Evolutionary conservation across 2,888 invertebrate genomes (phyloP), one percentile per base, ranked within the genome.

Genomic region (Acleris emargana): DNA sequence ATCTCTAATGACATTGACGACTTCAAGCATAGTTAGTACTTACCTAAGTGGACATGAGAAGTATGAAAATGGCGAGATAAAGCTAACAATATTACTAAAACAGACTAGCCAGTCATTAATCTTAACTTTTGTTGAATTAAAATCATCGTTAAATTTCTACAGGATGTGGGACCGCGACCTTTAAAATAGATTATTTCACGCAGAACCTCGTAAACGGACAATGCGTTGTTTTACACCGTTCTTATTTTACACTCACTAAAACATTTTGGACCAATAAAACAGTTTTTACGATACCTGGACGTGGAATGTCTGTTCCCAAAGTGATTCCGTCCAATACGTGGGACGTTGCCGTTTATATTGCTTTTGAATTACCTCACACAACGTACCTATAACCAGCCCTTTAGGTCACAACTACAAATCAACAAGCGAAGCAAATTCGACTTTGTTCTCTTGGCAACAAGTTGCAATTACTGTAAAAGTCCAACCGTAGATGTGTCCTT

Each of bases 211-310:
- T n/a, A 17, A 16, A 43, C 62, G 63, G 75, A 87, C 87, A 88
- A 87, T 86, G 86, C 85, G 84, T 38, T 83, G 84, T 87, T 89
- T 90, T 85, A 89, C 87, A 82, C 74, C 82, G 76, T 82, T 89
- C 84, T 88, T 83, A 87, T 88, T 91, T 91, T 88, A 91, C 87
- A 86, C 71, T 72, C 86, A 82, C 84, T 89, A 89, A 88, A 90
- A 86, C 87, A 84, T 87, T 89, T 86, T 75, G 82, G 84, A 79
- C 80, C 83, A 83, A 82, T 90, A 89, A 89, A 90, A 89, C 83
- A 82, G 86, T 77, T 82, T 85, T 90, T 89, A 91, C 86, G 86
- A 84, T 76, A 85, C 83, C 85, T 84, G 83, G 73, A 82, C 81
- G 80, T 76, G 74, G 81, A 78, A 80, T 77, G 76, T 77, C 78